phyloP scores from a whole-genome alignment of 2,888 invertebrate species.

The Heterodera filipjevi region DNA sequence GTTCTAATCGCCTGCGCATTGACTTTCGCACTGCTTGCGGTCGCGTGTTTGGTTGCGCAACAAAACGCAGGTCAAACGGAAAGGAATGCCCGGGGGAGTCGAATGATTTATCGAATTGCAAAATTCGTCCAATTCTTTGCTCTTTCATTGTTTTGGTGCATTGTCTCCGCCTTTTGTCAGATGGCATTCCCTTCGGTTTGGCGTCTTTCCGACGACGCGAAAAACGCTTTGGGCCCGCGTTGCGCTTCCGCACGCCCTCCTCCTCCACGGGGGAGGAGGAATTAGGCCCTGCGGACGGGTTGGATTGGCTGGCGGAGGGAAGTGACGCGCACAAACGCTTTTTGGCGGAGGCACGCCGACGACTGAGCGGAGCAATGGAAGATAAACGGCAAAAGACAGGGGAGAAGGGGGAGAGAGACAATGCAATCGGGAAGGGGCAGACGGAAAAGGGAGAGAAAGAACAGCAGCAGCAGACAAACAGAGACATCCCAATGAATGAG shows the following conservation, averaged over 20 bases:
- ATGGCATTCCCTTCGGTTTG: neutral
- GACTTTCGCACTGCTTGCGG: slow-evolving; percentile 61
- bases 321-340: slow-evolving; percentile 26
- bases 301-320: slow-evolving; percentile 21
- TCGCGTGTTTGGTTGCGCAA: slow-evolving; percentile 50
- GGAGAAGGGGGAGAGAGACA: neutral
- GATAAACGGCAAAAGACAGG: slow-evolving; percentile 1
- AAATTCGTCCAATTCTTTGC: neutral
- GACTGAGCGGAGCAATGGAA: neutral
- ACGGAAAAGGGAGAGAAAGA: neutral
- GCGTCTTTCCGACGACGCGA: neutral
- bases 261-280: slow-evolving; percentile 19
- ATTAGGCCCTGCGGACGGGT: slow-evolving; percentile 5
- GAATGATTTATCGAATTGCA: too few species aligned
- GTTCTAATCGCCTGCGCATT: slow-evolving; percentile 65
- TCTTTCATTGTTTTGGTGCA: neutral
- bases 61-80: neutral
- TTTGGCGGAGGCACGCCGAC: slow-evolving; percentile 8
- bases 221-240: slow-evolving; percentile 21
- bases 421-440: neutral
- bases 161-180: neutral
- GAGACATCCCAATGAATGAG: too few species aligned
- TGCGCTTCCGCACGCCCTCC: slow-evolving; percentile 11
- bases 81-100: too few species aligned
- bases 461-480: neutral